Base-by-base conservation (phyloP, 2,797 vertebrate genomes). In the Petrocephalus sullivani region DNA sequence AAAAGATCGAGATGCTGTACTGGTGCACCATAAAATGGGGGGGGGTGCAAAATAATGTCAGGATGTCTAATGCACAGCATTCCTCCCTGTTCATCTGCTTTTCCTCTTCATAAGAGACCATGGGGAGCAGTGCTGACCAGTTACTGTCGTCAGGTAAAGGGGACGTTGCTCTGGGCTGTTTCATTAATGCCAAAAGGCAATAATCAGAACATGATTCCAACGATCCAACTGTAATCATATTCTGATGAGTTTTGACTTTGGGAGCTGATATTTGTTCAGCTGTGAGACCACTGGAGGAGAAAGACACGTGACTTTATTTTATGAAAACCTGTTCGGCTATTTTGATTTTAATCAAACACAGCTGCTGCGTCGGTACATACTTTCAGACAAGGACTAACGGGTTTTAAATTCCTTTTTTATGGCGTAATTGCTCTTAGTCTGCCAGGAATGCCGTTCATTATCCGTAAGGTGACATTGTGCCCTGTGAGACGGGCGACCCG, bases 221-320 rank as follows among this genome's bases (percentile, higher is more conserved):
- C 8, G 12, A 60, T 86, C 2, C 33, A 61, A 56, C 58, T 89
- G 56, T 88, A 88, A 89, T 89, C 85, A 89, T 88, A 57, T 83
- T 64, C 23, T 57, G 85, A 64, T 46, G 16, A 75, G 46, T 78
- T 86, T 87, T 57, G 87, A 88, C 87, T 89, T 75, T 58, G 85
- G 23, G 81, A 88, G 7, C 85, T 41, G 82, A 12, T 23, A 82
- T 88, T 89, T 90, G 89, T 81, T 83, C 82, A 67, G 54, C 51
- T 53, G 41, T 49, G 56, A 10, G 53, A 82, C 8, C 61, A 28
- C 57, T 41, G 56, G 28, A 86, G 56, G 28, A 86, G 33, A n/a
- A 86, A 64, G 41, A 9, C 57, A 12, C 4, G 33, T 41, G 87
- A 87, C 51, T 28, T 84, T 86, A 10, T 86, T 85, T 85, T 85